Conservation (phyloP, 2,113 vertebrate genomes). For the Apodemus sylvaticus region DNA sequence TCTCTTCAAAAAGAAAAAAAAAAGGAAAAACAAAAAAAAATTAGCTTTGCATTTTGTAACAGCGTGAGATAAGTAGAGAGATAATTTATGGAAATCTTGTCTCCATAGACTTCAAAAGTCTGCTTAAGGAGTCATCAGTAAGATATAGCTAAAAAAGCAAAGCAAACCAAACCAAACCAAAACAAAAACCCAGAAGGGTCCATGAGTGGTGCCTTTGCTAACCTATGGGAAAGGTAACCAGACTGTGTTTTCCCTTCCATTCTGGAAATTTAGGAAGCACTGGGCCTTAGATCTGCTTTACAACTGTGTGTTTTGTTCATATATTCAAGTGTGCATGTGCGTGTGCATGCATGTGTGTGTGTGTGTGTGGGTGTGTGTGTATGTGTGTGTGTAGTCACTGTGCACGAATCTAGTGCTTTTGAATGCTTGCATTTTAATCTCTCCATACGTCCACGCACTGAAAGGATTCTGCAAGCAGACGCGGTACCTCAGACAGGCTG, state of each 20-base stretch:
- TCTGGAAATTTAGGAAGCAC: neutral
- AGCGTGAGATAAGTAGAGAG: constrained; percentile 53
- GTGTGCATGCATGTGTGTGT: too few species aligned
- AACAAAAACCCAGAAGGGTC: neutral
- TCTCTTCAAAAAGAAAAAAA: constrained; percentile 31
- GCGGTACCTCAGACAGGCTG: constrained; percentile 51
- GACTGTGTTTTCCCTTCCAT: neutral
- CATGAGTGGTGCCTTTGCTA: constrained; percentile 43
- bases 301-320: constrained; percentile 29
- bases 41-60: constrained; percentile 55
- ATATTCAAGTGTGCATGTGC: neutral
- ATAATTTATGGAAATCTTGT: constrained; percentile 75
- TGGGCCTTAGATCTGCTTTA: neutral
- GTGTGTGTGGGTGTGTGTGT: too few species aligned
- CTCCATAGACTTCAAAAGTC: constrained; percentile 60
- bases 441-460: constrained; percentile 54
- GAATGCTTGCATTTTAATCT: constrained; percentile 79
- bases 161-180: neutral
- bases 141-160: constrained; percentile 32
- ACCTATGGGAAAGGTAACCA: constrained; percentile 56
- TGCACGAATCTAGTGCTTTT: constrained; percentile 51
- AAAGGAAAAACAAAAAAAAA: constrained; percentile 32
- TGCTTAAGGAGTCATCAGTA: constrained; percentile 73
- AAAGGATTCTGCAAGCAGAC: constrained; percentile 54
- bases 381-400: constrained; percentile 19